Percentiles rank a stretch among this genome's conserved stretches.
These are phyloP conservation scores for Magallana angulata DNA, from an alignment of 1,140 invertebrate genomes.

Conservation along the genomic window DNA sequence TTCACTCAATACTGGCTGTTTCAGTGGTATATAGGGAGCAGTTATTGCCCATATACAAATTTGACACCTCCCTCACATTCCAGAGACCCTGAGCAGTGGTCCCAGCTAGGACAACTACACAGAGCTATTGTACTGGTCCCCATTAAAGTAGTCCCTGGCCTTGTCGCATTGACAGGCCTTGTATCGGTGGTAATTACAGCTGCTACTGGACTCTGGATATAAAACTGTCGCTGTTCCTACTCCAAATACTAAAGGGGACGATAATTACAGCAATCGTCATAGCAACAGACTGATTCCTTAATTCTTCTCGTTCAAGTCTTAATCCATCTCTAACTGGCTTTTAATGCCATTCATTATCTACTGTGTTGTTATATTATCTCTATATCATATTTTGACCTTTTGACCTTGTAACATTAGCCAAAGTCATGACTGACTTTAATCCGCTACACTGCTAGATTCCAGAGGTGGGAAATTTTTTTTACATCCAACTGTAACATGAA, in stretches of 20 bases:
- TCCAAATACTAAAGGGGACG: neutral
- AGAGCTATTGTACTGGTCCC: neutral
- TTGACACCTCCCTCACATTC: neutral
- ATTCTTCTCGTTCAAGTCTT: neutral
- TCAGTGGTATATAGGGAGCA: too few species aligned
- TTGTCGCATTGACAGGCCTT: neutral
- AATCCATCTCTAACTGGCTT: neutral
- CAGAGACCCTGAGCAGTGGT: neutral
- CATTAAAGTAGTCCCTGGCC: neutral
- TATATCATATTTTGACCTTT: neutral
- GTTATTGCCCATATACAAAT: too few species aligned
- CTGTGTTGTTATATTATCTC: neutral
- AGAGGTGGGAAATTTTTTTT: neutral
- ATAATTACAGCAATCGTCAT: neutral
- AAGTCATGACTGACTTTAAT: neutral
- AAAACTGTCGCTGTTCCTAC: neutral
- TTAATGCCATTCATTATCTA: neutral
- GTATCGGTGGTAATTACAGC: neutral
- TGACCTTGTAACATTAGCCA: neutral
- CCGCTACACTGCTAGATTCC: neutral
- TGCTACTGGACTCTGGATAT: neutral
- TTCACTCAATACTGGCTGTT: too few species aligned
- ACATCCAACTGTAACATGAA: neutral
- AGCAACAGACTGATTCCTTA: neutral
- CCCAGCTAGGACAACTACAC: neutral